Percentiles rank a stretch among this genome's conserved stretches.
Evolutionary conservation across 92 coral and sea anemone species (phyloP).

Genomic region (Meandrina meandrites): DNA sequence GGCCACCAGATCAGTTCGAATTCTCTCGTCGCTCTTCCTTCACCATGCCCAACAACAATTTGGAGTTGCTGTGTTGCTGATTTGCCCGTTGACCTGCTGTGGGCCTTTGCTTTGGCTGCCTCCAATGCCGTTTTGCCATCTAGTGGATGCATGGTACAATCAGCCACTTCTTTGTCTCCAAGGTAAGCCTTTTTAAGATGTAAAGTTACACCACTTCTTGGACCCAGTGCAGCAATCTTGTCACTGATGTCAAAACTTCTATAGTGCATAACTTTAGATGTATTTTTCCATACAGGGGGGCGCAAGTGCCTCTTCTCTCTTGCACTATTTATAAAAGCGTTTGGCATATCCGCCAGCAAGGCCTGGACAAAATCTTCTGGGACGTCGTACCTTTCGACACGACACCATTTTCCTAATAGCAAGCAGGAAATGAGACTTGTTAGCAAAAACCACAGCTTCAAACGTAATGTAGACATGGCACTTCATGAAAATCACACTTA

Average conservation of each 20-base stretch:
- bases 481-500: too few relatives aligned
- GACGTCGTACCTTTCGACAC: conserved; percentile 16
- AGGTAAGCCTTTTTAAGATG: neutral
- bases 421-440: neutral
- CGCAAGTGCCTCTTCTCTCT: conserved; percentile 16
- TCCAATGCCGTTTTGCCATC: neutral
- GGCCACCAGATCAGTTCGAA: conserved; percentile 60
- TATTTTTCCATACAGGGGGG: conserved; percentile 18
- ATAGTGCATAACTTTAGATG: neutral
- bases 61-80: conserved; percentile 9
- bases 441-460: too few relatives aligned
- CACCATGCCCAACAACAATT: conserved; percentile 46
- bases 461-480: neutral
- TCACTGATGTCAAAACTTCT: neutral
- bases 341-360: conserved; percentile 15
- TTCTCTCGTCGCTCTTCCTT: conserved; percentile 30
- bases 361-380: neutral
- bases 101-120: conserved; percentile 23
- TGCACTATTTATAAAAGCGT: neutral
- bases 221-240: neutral
- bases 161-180: neutral
- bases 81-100: neutral
- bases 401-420: conserved; percentile 27
- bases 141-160: too few relatives aligned
- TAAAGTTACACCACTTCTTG: neutral